Evolutionary conservation across 1,140 invertebrate species (phyloP).

Genomic region (Triops longicaudatus): DNA sequence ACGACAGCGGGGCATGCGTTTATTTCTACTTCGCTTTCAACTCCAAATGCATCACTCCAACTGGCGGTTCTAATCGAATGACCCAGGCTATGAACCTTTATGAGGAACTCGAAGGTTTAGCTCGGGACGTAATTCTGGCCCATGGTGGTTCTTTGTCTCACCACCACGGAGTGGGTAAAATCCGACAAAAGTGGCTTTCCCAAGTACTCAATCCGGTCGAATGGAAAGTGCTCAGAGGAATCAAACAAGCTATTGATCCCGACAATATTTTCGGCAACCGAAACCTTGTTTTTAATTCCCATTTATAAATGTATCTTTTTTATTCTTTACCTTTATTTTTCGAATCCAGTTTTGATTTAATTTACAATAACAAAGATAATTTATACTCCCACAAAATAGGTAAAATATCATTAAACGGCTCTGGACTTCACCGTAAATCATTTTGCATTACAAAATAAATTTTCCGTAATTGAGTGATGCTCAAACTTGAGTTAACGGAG

Average conservation of each 20-base stretch:
- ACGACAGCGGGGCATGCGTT: slow-evolving; percentile 92
- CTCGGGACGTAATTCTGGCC: slow-evolving; percentile 84
- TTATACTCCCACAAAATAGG: too few relatives aligned
- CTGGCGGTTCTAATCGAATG: slow-evolving; percentile 73
- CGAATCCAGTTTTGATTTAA: too few relatives aligned
- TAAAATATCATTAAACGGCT: too few relatives aligned
- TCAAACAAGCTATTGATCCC: slow-evolving; percentile 83
- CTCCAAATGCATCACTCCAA: slow-evolving; percentile 47
- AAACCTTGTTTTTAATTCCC: slow-evolving; percentile 51
- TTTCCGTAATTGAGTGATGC: too few relatives aligned
- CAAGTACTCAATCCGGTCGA: slow-evolving; percentile 71
- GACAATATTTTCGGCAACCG: slow-evolving; percentile 84
- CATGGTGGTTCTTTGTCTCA: slow-evolving; percentile 66
- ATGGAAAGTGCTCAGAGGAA: slow-evolving; percentile 59
- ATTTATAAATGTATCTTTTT: background rate
- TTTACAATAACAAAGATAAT: too few relatives aligned
- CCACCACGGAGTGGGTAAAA: slow-evolving; percentile 93
- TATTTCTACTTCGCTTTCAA: slow-evolving; percentile 98
- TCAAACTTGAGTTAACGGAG: too few relatives aligned
- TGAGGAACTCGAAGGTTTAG: slow-evolving; percentile 59
- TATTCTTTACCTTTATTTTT: background rate
- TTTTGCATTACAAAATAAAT: too few relatives aligned
- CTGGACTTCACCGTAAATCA: too few relatives aligned
- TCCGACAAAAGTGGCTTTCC: slow-evolving; percentile 68
- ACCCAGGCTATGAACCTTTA: slow-evolving; percentile 46